Evolutionary conservation across 92 coral and sea anemone species (phyloP).

Genomic region (Epizoanthus scotinus): DNA sequence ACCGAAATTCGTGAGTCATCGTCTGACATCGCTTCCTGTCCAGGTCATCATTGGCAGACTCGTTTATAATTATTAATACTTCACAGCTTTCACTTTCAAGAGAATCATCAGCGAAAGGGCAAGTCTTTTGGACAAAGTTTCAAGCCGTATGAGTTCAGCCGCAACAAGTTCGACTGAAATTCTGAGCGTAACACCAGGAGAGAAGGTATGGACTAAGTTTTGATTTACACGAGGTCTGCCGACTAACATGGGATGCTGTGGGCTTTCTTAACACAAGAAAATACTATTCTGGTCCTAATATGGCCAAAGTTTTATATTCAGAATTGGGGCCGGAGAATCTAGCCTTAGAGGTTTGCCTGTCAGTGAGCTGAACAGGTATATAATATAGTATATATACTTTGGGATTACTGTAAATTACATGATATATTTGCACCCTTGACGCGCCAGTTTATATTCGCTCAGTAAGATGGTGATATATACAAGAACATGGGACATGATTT

Average conservation of each 20-base stretch:
- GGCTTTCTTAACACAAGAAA: slow-evolving; percentile 10
- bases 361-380: slow-evolving; percentile 24
- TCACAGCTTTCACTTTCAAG: slow-evolving; percentile 42
- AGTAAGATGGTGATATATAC: neutral
- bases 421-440: slow-evolving; percentile 1
- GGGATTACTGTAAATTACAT: slow-evolving; percentile 12
- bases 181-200: slow-evolving; percentile 38
- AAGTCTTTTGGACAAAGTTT: slow-evolving; percentile 39
- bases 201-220: slow-evolving; percentile 20
- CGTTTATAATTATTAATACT: slow-evolving; percentile 27
- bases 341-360: slow-evolving; percentile 20
- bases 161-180: slow-evolving; percentile 44
- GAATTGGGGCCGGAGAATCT: slow-evolving; percentile 6
- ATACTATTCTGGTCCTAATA: slow-evolving; percentile 25
- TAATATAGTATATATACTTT: neutral
- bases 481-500: slow-evolving; percentile 13
- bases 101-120: slow-evolving; percentile 34
- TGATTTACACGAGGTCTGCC: slow-evolving; percentile 19
- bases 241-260: slow-evolving; percentile 4
- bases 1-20: slow-evolving; percentile 36
- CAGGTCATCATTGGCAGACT: slow-evolving; percentile 34
- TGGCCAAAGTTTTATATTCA: slow-evolving; percentile 26
- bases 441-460: neutral
- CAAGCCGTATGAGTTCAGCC: slow-evolving; percentile 52
- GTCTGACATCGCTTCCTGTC: slow-evolving; percentile 45